Evolutionary conservation across 37 sponge, comb jelly and placozoan species (phyloP), one percentile per base, ranked within the genome.

Genomic region (Haliclona indistincta): DNA sequence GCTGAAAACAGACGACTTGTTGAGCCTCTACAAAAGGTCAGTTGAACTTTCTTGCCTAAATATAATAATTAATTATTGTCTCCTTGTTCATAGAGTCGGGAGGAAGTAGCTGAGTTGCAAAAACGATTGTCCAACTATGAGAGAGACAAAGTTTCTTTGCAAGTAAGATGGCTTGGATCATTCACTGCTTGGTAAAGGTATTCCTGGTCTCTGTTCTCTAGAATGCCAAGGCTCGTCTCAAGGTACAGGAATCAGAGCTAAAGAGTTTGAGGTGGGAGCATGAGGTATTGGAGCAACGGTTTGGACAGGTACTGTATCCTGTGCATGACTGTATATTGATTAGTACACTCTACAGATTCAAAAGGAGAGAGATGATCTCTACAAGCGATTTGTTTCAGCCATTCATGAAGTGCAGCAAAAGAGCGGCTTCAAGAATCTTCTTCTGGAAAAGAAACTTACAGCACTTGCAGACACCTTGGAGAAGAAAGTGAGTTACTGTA

Each of bases 331-430:
- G 22, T 37, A 34, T 34, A 66, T 10, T 4, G 32, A 19, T 38
- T 5, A 33, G 2, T 38, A 35, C 28, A 47, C 6, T 11, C 40
- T 54, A 8, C 68, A 96, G 97, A 70, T 84, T 0, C 83, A 98
- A 51, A 84, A 82, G 42, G 99, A 98, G 84, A 34, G 99, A 32
- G 99, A 98, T 72, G 91, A 93, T 15, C 71, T 98, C 64, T 98
- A 98, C 83, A 70, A 66, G 49, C 80, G 76, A 64, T 98, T 95
- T 79, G 90, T 92, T n/a, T 89, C 77, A 51, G 90, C 99, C 45
- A 98, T 98, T 26, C 93, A 95, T 25, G 99, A 98, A 56, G 99
- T 98, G 37, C 99, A 98, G 51, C 93, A 95, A 76, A 98, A 95
- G 82, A 93, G 66, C 56, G 96, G 99, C 0, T 84, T 98, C 64